Conservation (phyloP, 2,888 invertebrate genomes). For the Odontomyia ornata region DNA sequence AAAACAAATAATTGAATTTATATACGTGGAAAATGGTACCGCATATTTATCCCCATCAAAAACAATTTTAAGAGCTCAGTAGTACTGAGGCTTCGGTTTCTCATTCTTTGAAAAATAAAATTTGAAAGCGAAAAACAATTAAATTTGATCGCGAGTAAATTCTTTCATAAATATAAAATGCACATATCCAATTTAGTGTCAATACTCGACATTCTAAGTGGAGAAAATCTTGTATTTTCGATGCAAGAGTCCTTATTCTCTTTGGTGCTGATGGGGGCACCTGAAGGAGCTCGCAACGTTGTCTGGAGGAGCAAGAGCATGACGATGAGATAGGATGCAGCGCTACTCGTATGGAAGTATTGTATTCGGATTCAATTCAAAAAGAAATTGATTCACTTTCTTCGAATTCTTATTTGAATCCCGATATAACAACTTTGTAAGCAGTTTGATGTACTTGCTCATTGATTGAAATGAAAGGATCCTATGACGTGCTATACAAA, state of each 20-base stretch:
- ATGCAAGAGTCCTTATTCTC: too few species aligned
- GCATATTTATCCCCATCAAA: too few species aligned
- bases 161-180: not conserved
- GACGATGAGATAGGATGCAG: not conserved
- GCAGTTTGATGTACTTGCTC: not conserved
- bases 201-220: too few species aligned
- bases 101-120: too few species aligned
- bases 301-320: too few species aligned
- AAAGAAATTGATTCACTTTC: not conserved
- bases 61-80: too few species aligned
- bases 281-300: too few species aligned
- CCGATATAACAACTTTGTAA: not conserved
- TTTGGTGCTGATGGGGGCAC: too few species aligned
- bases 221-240: too few species aligned
- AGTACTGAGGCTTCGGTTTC: too few species aligned
- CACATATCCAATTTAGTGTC: not conserved
- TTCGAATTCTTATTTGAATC: not conserved
- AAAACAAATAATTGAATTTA: too few species aligned
- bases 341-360: not conserved
- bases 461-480: not conserved
- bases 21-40: too few species aligned
- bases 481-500: not conserved
- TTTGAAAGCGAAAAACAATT: not conserved
- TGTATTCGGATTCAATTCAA: not conserved
- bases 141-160: not conserved